phyloP scores from a whole-genome alignment of 2,888 invertebrate species.

The Lepidocyrtoides sp. region DNA sequence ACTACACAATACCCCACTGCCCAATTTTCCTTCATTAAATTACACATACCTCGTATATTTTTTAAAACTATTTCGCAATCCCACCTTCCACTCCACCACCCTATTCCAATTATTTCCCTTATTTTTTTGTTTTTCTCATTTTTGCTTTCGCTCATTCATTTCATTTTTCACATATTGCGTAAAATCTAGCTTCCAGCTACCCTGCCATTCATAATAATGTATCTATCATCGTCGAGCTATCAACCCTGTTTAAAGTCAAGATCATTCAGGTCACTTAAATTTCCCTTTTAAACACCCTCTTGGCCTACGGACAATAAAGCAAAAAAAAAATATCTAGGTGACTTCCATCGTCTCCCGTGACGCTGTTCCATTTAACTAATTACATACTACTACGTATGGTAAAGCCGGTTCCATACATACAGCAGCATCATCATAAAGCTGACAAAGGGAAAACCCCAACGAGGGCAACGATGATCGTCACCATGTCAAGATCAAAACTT shows the following conservation, averaged over 20 bases:
- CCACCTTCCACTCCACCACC: no score
- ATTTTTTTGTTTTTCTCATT: no score
- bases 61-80: no score
- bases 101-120: no score
- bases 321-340: background rate
- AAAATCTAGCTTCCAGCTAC: background rate
- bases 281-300: background rate
- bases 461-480: background rate
- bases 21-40: no score
- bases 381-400: background rate
- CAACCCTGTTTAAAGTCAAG: slow-evolving; percentile 11
- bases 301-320: no score
- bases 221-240: background rate
- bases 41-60: no score
- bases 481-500: slow-evolving; percentile 40
- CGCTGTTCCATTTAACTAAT: background rate
- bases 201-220: background rate
- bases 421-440: no score
- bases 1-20: no score
- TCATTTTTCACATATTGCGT: background rate
- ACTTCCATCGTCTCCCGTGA: background rate
- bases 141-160: no score
- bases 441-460: background rate
- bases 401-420: background rate
- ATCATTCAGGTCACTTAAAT: slow-evolving; percentile 2